These are phyloP conservation scores for Zootermopsis nevadensis DNA, from an alignment of 2,888 invertebrate genomes.

Conservation along the genomic window DNA sequence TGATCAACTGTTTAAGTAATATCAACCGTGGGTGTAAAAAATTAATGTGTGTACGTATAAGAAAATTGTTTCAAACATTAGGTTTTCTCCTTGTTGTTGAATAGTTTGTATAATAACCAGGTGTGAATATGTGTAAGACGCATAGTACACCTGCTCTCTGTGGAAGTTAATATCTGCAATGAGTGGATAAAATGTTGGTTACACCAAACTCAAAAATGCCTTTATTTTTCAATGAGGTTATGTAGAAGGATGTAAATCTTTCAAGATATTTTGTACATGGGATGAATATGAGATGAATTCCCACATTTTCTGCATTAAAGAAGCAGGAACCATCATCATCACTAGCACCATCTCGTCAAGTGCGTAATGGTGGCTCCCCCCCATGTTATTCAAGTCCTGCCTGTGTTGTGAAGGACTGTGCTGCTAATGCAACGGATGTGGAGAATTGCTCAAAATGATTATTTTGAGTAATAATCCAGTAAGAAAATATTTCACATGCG, in stretches of 20 bases:
- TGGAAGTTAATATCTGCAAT: slow-evolving; percentile 53
- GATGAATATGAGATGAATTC: slow-evolving; percentile 35
- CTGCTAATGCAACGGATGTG: slow-evolving; percentile 11
- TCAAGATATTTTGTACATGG: slow-evolving; percentile 55
- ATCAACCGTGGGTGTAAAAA: slow-evolving; percentile 52
- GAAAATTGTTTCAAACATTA: slow-evolving; percentile 40
- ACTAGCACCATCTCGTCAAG: not conserved
- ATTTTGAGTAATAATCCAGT: slow-evolving; percentile 43
- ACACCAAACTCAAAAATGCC: slow-evolving; percentile 54
- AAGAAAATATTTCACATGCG: slow-evolving; percentile 41
- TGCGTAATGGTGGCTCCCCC: not conserved
- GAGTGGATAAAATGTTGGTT: slow-evolving; percentile 52
- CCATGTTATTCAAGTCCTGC: not conserved
- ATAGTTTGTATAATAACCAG: slow-evolving; percentile 55
- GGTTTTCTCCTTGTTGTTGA: slow-evolving; percentile 64
- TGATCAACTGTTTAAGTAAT: slow-evolving; percentile 59
- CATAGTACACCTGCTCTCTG: slow-evolving; percentile 49
- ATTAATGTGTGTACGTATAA: slow-evolving; percentile 29
- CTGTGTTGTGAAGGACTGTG: not conserved
- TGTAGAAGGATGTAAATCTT: slow-evolving; percentile 53
- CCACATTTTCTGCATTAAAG: slow-evolving; percentile 33
- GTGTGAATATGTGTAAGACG: slow-evolving; percentile 52
- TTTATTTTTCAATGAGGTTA: slow-evolving; percentile 54
- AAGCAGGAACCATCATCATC: not conserved
- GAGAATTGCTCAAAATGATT: slow-evolving; percentile 41